These are phyloP conservation scores for Hydrolagus colliei DNA, from an alignment of 2,797 vertebrate genomes.

Conservation along the genomic window DNA sequence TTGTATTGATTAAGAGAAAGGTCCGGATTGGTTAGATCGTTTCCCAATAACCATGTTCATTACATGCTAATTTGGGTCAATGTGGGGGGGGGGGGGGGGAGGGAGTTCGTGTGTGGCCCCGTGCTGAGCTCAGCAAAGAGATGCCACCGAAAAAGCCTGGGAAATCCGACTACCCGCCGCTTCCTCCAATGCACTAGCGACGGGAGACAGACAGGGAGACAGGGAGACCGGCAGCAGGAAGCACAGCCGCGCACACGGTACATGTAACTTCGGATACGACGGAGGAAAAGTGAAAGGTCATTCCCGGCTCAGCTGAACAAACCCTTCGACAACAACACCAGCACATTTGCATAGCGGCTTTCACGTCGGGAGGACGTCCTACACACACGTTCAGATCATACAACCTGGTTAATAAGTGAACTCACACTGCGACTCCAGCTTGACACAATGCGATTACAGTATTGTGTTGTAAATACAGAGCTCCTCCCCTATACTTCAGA, in stretches of 20 bases:
- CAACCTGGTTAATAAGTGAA: too few species aligned
- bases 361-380: too few species aligned
- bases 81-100: neutral
- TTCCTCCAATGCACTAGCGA: neutral
- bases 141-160: neutral
- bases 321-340: neutral
- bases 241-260: neutral
- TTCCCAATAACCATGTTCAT: constrained; percentile 33
- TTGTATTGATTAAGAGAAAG: constrained; percentile 37
- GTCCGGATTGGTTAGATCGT: constrained; percentile 33
- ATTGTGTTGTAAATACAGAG: too few species aligned
- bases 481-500: too few species aligned
- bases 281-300: neutral
- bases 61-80: constrained; percentile 34
- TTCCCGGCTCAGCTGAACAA: neutral
- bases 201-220: neutral
- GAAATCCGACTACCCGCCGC: neutral
- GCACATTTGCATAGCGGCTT: too few species aligned
- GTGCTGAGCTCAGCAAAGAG: constrained; percentile 14
- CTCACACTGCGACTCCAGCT: too few species aligned
- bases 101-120: constrained; percentile 32
- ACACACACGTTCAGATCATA: too few species aligned
- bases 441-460: too few species aligned
- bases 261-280: neutral
- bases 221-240: neutral